A percentile compares a stretch with the other conserved stretches of the same genome.
These are phyloP conservation scores for Sinodicranocentrus sp. DNA, from an alignment of 2,888 invertebrate species.

Conservation along the genomic window DNA sequence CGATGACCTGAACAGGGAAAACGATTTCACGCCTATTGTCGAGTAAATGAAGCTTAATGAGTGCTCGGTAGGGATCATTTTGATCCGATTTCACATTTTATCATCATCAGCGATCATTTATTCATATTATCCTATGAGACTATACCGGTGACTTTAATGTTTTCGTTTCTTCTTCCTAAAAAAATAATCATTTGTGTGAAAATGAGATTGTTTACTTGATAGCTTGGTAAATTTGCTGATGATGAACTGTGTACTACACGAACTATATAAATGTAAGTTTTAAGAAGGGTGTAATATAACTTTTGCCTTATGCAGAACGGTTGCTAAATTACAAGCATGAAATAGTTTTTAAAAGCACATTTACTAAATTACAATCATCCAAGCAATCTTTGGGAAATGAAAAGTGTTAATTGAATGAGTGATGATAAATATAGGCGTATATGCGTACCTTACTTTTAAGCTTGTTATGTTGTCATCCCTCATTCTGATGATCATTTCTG, in stretches of 20 bases:
- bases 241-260: no score
- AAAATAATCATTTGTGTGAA: neutral
- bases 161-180: neutral
- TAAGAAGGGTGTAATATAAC: no score
- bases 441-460: neutral
- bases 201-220: neutral
- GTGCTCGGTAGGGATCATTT: neutral
- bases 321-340: neutral
- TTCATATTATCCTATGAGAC: no score
- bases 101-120: conserved; percentile 5
- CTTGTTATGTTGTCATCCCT: conserved; percentile 1
- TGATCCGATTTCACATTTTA: conserved; percentile 24
- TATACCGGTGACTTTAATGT: neutral
- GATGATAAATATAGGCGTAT: neutral
- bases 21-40: neutral
- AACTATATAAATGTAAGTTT: no score
- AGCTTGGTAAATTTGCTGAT: neutral
- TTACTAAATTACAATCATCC: neutral
- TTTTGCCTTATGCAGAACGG: no score
- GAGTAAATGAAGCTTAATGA: conserved; percentile 5
- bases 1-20: conserved; percentile 3
- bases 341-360: neutral
- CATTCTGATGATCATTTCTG: neutral
- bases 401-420: conserved; percentile 19
- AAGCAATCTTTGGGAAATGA: no score